Percentiles rank a stretch among this genome's conserved stretches.
phyloP scores from a whole-genome alignment of 2,888 invertebrate genomes.

The Keiferia lycopersicella region DNA sequence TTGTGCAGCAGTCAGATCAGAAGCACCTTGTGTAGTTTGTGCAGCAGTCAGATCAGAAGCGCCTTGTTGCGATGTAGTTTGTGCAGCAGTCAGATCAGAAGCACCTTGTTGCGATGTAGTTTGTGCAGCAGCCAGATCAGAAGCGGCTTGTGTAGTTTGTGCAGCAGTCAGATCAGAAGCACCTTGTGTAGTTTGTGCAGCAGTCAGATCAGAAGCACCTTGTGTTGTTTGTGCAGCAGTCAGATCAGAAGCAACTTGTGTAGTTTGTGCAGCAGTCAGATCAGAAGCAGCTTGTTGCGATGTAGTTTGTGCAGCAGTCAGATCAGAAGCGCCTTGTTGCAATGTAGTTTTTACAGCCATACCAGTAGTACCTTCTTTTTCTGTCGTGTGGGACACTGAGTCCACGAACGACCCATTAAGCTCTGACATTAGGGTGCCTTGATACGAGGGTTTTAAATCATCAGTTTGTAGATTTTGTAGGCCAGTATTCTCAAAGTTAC shows the following conservation, averaged over 20 bases:
- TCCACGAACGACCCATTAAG: too few relatives aligned
- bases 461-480: background rate
- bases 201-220: too few relatives aligned
- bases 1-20: background rate
- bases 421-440: too few relatives aligned
- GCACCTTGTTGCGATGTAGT: background rate
- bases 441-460: background rate
- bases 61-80: background rate
- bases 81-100: background rate
- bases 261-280: background rate
- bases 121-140: background rate
- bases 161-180: background rate
- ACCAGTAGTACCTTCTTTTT: too few relatives aligned
- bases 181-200: too few relatives aligned
- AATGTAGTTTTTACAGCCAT: too few relatives aligned
- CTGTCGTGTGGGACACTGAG: too few relatives aligned
- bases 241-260: background rate
- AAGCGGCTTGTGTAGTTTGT: background rate
- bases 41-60: background rate
- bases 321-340: background rate
- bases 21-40: background rate
- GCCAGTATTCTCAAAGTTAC: background rate
- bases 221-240: too few relatives aligned
- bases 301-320: background rate
- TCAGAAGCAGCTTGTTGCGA: background rate